Evolutionary conservation across 2,113 vertebrate species (phyloP), one percentile per base, ranked within the genome.

Genomic region (Mellivora capensis): DNA sequence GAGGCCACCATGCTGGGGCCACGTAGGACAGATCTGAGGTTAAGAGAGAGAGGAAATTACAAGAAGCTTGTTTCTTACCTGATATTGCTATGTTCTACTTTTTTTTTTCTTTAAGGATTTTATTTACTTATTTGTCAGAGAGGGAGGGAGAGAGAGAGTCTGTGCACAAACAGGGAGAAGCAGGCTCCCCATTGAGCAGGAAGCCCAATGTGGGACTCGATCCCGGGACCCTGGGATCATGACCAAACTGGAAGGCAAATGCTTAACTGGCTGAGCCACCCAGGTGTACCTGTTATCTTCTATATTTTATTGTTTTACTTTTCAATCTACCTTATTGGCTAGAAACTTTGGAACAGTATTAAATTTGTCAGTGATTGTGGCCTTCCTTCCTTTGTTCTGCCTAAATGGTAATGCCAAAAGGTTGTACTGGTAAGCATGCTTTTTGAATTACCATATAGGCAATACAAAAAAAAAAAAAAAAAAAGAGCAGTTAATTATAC

Each of bases 1-100:
- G 18, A 69, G 23, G 3, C 6, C 29, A 39, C 27, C 8, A 21
- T 39, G 20, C 10, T 85, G 8, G 64, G 20, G 34, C 11, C 31
- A 34, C 14, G 9, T 0, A 15, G 37, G 1, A 13, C 5, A 42
- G 31, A 61, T 3, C 13, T 23, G 13, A 44, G 17, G 23, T 7
- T 34, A 18, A 31, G 4, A 34, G 34, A 49, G 7, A 37, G 34
- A 27, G 39, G 42, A 62, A 52, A 49, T 37, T 57, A 9, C 42
- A 18, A 37, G 7, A 49, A 37, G 12, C 25, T 37, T 11, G 0
- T 49, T 67, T 67, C 11, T 71, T 49, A 81, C 21, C 17, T 25
- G 17, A 25, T 44, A 77, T 27, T 39, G 4, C 31, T 47, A 14
- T 62, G 18, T 79, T 3, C 49, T 80, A 29, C 31, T n/a, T 44